These are phyloP conservation scores for Neolamprologus variostigma DNA, from an alignment of 2,113 vertebrate genomes.

Conservation along the genomic window DNA sequence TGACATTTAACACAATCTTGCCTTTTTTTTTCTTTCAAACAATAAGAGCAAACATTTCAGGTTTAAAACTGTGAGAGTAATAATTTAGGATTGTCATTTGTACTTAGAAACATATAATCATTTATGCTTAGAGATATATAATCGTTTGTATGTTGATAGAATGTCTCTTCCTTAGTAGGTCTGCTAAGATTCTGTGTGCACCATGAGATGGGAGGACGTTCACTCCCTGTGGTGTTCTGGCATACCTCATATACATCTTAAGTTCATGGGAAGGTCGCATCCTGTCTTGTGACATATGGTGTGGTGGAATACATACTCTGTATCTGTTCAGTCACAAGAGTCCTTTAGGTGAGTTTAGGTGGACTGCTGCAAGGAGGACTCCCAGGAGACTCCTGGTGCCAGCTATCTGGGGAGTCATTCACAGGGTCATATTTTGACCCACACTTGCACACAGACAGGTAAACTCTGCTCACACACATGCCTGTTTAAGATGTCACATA, in stretches of 20 bases:
- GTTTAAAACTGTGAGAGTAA: not conserved
- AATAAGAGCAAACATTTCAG: fast-evolving
- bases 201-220: not conserved
- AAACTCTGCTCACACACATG: not conserved
- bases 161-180: not conserved
- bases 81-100: not conserved
- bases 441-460: not conserved
- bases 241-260: not conserved
- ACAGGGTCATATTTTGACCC: not conserved
- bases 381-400: not conserved
- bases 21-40: fast-evolving
- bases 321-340: not conserved
- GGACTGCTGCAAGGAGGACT: not conserved
- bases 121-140: fast-evolving
- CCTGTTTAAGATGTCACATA: fast-evolving
- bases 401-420: not conserved
- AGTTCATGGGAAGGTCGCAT: not conserved
- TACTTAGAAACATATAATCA: not conserved
- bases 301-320: not conserved
- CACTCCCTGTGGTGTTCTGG: not conserved
- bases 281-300: not conserved
- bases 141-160: not conserved
- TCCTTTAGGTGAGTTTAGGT: not conserved
- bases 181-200: not conserved
- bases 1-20: not conserved